Evolutionary conservation across 2,888 invertebrate genomes (phyloP).

Genomic region (Cosmopolites sordidus): DNA sequence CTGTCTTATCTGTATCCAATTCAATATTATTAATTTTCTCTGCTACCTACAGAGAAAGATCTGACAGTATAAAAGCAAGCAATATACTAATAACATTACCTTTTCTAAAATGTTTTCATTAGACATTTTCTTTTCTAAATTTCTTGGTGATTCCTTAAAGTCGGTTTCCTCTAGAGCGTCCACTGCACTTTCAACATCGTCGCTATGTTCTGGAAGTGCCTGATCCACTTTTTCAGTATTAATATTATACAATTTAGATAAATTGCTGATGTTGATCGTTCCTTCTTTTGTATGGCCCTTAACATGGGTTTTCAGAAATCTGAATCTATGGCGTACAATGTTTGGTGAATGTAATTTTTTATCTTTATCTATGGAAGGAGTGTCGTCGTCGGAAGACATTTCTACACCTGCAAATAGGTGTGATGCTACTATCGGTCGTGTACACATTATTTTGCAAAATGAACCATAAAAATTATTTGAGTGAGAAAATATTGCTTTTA

Average conservation of each 20-base stretch:
- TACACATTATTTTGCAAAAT: too few species aligned
- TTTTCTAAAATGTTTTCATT: constrained; percentile 30
- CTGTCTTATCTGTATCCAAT: constrained; percentile 34
- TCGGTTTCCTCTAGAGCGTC: constrained; percentile 43
- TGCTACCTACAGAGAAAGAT: constrained; percentile 20
- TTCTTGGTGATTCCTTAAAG: constrained; percentile 17
- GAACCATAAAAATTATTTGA: too few species aligned
- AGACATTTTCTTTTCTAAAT: constrained; percentile 11
- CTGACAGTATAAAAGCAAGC: background rate
- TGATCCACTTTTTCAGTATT: constrained; percentile 40
- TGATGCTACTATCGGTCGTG: too few species aligned
- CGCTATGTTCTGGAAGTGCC: constrained; percentile 34
- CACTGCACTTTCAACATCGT: constrained; percentile 43
- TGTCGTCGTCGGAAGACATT: constrained; percentile 51
- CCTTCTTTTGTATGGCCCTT: constrained; percentile 32
- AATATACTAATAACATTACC: background rate
- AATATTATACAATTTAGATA: constrained; percentile 42
- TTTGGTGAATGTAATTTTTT: constrained; percentile 28
- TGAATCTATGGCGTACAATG: constrained; percentile 36
- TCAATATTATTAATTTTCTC: constrained; percentile 37
- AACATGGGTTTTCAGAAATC: constrained; percentile 31
- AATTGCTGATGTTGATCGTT: constrained; percentile 33
- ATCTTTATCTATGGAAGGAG: constrained; percentile 41
- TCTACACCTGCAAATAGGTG: constrained; percentile 42
- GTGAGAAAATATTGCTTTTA: too few species aligned